A percentile compares a stretch with the other conserved stretches of the same genome.
phyloP scores from a whole-genome alignment of 2,888 invertebrate genomes.

The Anagyrus pseudococci region DNA sequence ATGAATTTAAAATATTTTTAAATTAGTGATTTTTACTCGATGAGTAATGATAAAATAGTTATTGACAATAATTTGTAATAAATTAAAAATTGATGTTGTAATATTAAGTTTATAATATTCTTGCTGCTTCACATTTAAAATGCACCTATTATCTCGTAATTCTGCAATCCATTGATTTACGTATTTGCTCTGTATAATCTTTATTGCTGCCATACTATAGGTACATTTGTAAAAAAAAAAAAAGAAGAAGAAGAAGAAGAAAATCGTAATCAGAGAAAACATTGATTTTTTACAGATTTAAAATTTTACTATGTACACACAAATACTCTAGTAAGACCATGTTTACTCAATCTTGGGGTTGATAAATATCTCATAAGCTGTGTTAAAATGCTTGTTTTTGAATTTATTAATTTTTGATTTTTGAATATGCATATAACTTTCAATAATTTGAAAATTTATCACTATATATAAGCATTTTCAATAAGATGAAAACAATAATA shows the following conservation, averaged over 20 bases:
- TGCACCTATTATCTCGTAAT: background rate
- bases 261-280: background rate
- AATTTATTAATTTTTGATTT: too few relatives aligned
- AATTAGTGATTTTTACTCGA: background rate
- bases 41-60: background rate
- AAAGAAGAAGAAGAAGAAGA: constrained; percentile 13
- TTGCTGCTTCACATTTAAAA: background rate
- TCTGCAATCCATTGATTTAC: constrained; percentile 11
- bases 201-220: constrained; percentile 32
- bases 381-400: too few relatives aligned
- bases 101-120: background rate
- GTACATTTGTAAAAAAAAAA: constrained; percentile 17
- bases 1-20: background rate
- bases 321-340: background rate
- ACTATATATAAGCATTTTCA: too few relatives aligned
- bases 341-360: background rate
- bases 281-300: background rate
- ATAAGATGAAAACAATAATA: too few relatives aligned
- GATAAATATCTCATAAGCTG: background rate
- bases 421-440: too few relatives aligned
- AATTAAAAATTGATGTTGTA: background rate
- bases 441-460: too few relatives aligned
- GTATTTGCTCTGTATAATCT: constrained; percentile 25
- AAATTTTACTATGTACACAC: background rate
- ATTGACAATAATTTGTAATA: background rate